phyloP scores from a whole-genome alignment of 2,888 invertebrate genomes.

The Melanophora roralis region DNA sequence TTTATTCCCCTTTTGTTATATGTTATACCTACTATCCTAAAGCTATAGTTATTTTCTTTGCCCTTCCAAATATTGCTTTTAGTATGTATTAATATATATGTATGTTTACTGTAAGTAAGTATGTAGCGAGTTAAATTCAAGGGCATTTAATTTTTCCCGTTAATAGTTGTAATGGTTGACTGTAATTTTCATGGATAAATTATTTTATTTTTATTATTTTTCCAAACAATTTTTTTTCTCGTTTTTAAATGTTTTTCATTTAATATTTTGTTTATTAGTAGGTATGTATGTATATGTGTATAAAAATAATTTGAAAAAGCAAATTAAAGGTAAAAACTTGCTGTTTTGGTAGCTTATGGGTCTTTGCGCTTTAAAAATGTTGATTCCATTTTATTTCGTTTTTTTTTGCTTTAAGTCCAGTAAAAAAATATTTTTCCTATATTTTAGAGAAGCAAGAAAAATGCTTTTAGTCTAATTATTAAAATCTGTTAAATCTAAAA shows the following conservation, averaged over 20 bases:
- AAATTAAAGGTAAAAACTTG: slow-evolving; percentile 15
- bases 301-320: slow-evolving; percentile 44
- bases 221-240: neutral
- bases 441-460: slow-evolving; percentile 8
- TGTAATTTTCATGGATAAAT: slow-evolving; percentile 34
- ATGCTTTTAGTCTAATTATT: slow-evolving; percentile 46
- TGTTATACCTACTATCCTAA: neutral
- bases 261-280: too few species aligned
- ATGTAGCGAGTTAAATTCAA: slow-evolving; percentile 25
- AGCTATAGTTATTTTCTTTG: neutral
- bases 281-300: slow-evolving; percentile 26
- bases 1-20: neutral
- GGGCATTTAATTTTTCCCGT: slow-evolving; percentile 43
- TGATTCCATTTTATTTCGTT: neutral
- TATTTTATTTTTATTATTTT: slow-evolving; percentile 41
- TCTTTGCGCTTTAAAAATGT: neutral
- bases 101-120: neutral
- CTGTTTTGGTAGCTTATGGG: neutral
- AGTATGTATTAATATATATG: too few species aligned
- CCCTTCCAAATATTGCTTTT: neutral
- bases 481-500: neutral
- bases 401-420: neutral
- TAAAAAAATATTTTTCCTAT: slow-evolving; percentile 34
- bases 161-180: slow-evolving; percentile 37
- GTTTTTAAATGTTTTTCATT: neutral